phyloP scores from a whole-genome alignment of 2,113 vertebrate species.

The Eleginops maclovinus region DNA sequence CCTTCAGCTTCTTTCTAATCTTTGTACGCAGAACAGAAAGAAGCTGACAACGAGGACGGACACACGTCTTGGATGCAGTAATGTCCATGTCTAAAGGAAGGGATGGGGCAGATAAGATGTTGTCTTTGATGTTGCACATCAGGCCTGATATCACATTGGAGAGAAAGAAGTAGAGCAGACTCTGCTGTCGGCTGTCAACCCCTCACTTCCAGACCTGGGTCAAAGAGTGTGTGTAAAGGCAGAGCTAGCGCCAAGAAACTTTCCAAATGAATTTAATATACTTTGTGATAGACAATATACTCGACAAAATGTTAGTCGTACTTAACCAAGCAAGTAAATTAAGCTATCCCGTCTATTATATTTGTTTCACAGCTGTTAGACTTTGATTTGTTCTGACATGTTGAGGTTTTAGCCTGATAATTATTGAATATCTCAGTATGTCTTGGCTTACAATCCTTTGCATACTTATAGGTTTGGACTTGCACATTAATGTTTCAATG shows the following conservation, averaged over 20 bases:
- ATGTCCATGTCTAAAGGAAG: constrained; percentile 59
- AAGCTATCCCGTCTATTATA: constrained; percentile 19
- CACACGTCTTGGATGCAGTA: constrained; percentile 42
- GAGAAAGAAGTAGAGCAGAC: constrained; percentile 14
- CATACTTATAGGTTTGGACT: constrained; percentile 51
- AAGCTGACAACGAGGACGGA: constrained; percentile 44
- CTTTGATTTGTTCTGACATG: constrained; percentile 54
- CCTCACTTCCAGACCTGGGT: constrained; percentile 21
- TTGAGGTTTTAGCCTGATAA: constrained; percentile 55
- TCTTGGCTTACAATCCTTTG: constrained; percentile 37
- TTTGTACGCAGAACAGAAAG: constrained; percentile 42
- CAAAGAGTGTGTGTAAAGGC: background rate
- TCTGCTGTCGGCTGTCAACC: constrained; percentile 12
- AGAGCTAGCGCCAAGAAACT: constrained; percentile 7
- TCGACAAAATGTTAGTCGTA: constrained; percentile 24
- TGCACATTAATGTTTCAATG: constrained; percentile 49
- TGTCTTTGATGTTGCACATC: constrained; percentile 52
- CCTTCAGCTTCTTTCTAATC: constrained; percentile 60
- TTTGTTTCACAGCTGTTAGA: constrained; percentile 43
- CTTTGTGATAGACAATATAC: constrained; percentile 22
- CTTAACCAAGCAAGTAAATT: constrained; percentile 27
- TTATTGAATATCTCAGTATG: constrained; percentile 49
- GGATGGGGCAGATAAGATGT: constrained; percentile 39
- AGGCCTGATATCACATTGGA: constrained; percentile 31
- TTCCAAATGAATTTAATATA: constrained; percentile 6